Percentiles rank a stretch among this genome's conserved stretches.
Conservation (phyloP, 2,113 vertebrate genomes). For the Sterrhoptilus dennistouni region DNA sequence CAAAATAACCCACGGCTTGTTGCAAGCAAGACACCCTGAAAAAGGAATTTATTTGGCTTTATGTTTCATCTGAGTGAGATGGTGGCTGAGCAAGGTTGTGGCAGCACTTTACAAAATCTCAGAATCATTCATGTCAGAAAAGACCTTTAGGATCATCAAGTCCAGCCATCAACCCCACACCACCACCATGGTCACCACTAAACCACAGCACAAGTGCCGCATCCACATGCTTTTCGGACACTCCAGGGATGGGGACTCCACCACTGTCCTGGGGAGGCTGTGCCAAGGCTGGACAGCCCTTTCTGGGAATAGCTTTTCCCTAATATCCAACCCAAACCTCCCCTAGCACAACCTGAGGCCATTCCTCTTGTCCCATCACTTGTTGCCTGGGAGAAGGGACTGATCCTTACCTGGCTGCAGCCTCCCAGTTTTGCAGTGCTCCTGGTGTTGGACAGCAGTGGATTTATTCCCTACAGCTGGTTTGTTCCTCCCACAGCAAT, state of each 20-base stretch:
- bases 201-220: neutral
- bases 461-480: neutral
- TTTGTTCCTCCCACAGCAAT: neutral
- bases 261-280: neutral
- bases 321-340: neutral
- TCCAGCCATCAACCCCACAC: neutral
- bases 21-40: neutral
- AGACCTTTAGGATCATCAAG: neutral
- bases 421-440: neutral
- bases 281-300: neutral
- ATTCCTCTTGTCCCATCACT: neutral
- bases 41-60: neutral
- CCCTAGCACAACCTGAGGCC: neutral
- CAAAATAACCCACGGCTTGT: rapidly evolving
- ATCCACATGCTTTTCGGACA: rapidly evolving
- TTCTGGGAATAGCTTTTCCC: neutral
- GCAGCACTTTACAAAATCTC: neutral
- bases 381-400: neutral
- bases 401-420: neutral
- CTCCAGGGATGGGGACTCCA: neutral
- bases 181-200: neutral
- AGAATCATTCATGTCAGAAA: neutral
- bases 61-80: rapidly evolving
- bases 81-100: neutral
- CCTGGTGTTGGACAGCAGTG: rapidly evolving